phyloP scores from a whole-genome alignment of 2,113 vertebrate species.

The Tor tambroides region DNA sequence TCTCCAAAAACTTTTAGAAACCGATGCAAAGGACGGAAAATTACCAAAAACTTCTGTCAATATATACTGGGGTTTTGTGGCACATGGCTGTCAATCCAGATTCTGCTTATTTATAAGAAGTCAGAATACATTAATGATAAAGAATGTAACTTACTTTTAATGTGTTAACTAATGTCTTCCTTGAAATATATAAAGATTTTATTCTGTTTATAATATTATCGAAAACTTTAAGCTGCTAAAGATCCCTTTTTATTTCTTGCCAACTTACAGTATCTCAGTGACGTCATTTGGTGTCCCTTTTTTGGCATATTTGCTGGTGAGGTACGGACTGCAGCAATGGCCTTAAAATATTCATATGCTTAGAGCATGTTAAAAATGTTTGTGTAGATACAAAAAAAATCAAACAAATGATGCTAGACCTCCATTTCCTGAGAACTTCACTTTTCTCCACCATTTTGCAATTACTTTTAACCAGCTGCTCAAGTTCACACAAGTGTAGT shows the following conservation, averaged over 20 bases:
- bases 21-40: background rate
- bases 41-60: background rate
- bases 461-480: background rate
- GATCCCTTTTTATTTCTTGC: background rate
- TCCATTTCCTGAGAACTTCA: background rate
- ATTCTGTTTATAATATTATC: background rate
- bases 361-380: background rate
- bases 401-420: too few relatives aligned
- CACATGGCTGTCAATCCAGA: background rate
- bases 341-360: background rate
- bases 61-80: background rate
- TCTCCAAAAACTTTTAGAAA: slow-evolving; percentile 1
- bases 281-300: background rate
- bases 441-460: background rate
- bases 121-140: background rate
- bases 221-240: background rate
- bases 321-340: background rate
- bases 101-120: background rate
- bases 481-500: background rate
- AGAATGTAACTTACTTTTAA: background rate
- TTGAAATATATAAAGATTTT: too few relatives aligned
- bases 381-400: too few relatives aligned
- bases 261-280: background rate
- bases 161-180: too few relatives aligned
- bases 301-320: background rate